phyloP scores from a whole-genome alignment of 2,113 vertebrate genomes.

The Prionailurus viverrinus region DNA sequence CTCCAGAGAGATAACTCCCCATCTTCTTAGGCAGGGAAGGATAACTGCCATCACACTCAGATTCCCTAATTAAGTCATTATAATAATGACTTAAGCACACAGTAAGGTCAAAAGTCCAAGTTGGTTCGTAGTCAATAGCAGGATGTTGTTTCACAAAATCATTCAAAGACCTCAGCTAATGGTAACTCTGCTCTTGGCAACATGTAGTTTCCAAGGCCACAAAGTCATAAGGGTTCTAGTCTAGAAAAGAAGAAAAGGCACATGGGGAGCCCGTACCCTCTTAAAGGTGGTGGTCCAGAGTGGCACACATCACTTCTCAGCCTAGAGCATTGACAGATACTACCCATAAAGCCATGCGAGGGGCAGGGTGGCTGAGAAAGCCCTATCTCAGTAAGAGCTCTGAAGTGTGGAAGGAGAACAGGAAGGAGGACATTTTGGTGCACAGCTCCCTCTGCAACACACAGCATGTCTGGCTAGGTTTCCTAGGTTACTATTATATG shows the following conservation, averaged over 20 bases:
- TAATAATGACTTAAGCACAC: background rate
- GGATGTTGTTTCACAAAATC: background rate
- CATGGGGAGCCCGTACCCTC: accelerated
- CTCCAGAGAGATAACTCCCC: background rate
- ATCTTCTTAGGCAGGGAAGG: background rate
- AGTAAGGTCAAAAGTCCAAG: background rate
- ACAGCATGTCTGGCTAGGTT: background rate
- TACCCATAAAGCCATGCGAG: background rate
- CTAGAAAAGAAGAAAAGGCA: background rate
- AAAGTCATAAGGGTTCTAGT: background rate
- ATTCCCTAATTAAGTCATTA: background rate
- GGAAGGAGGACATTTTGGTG: background rate
- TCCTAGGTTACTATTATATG: background rate
- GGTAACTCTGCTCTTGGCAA: background rate
- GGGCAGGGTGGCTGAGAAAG: background rate
- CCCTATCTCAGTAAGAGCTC: background rate
- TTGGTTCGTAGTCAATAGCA: background rate
- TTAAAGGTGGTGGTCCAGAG: background rate
- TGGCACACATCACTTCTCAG: background rate
- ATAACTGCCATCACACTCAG: background rate
- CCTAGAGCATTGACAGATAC: background rate
- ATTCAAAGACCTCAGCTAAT: background rate
- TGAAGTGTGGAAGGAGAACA: background rate
- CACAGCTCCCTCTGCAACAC: background rate
- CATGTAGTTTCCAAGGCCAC: background rate